Conservation (phyloP, 35 echinoderm and acorn worm genomes). For the Heliocidaris tuberculata region DNA sequence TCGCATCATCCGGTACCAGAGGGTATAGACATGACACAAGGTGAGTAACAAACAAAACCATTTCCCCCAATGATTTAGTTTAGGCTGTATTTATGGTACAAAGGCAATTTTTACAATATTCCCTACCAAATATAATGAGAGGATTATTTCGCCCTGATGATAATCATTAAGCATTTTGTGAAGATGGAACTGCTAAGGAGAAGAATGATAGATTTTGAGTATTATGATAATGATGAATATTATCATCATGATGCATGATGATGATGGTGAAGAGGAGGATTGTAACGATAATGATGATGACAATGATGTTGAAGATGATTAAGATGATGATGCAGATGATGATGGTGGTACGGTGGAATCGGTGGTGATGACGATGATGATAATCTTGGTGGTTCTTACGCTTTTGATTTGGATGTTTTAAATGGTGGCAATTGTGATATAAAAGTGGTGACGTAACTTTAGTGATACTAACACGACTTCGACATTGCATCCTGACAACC, state of each 20-base stretch:
- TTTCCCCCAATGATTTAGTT: too few species aligned
- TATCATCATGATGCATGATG: slow-evolving; percentile 18
- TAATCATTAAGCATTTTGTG: too few species aligned
- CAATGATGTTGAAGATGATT: slow-evolving; percentile 27
- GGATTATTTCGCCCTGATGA: too few species aligned
- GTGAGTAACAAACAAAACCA: background rate
- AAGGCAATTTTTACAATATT: too few species aligned
- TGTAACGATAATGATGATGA: background rate
- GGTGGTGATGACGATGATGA: background rate
- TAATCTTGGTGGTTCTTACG: background rate
- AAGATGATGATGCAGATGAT: background rate
- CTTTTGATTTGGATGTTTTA: too few species aligned
- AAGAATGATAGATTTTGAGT: background rate
- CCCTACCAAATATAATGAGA: too few species aligned
- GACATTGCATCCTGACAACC: too few species aligned
- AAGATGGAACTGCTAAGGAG: too few species aligned
- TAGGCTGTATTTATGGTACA: too few species aligned
- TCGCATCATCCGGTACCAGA: slow-evolving; percentile 25
- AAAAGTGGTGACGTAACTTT: too few species aligned
- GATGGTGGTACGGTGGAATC: background rate
- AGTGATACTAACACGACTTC: too few species aligned
- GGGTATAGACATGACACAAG: slow-evolving; percentile 43
- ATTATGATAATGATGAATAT: slow-evolving; percentile 14
- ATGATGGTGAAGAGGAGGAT: background rate
- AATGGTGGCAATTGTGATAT: too few species aligned